Percentiles rank a stretch among this genome's conserved stretches.
These are phyloP conservation scores for Prochilodus magdalenae DNA, from an alignment of 2,113 vertebrate species.

Conservation along the genomic window DNA sequence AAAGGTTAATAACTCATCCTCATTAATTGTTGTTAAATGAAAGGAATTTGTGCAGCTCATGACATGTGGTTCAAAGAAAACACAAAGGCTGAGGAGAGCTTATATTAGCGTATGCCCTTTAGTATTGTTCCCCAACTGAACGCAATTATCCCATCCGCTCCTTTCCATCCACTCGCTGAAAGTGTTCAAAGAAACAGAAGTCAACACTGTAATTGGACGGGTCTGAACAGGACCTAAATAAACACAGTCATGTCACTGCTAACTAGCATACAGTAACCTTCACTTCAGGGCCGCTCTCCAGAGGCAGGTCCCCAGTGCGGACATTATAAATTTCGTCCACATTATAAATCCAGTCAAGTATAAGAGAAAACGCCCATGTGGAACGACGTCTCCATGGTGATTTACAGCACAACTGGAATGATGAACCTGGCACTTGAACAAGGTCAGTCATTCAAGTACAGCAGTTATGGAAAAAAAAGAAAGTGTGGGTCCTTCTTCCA, in stretches of 20 bases:
- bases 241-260: conserved; percentile 20
- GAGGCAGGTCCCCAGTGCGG: neutral
- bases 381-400: conserved; percentile 34
- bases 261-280: neutral
- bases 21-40: conserved; percentile 45
- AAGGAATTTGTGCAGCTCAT: conserved; percentile 6
- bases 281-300: conserved; percentile 12
- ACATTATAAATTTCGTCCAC: neutral
- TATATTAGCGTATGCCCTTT: conserved; percentile 46
- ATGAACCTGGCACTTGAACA: conserved; percentile 27
- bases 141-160: conserved; percentile 39
- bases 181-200: conserved; percentile 2
- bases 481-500: neutral
- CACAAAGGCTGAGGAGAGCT: conserved; percentile 38
- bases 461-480: neutral
- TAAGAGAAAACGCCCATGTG: conserved; percentile 15
- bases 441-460: conserved; percentile 7
- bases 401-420: conserved; percentile 14
- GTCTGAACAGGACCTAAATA: conserved; percentile 3
- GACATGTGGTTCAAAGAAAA: conserved; percentile 32
- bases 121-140: conserved; percentile 11
- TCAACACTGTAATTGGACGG: conserved; percentile 16
- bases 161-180: neutral
- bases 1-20: conserved; percentile 40
- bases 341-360: conserved; percentile 21